Base-by-base conservation (phyloP, 2,888 invertebrate species). In the Brenthis daphne region DNA sequence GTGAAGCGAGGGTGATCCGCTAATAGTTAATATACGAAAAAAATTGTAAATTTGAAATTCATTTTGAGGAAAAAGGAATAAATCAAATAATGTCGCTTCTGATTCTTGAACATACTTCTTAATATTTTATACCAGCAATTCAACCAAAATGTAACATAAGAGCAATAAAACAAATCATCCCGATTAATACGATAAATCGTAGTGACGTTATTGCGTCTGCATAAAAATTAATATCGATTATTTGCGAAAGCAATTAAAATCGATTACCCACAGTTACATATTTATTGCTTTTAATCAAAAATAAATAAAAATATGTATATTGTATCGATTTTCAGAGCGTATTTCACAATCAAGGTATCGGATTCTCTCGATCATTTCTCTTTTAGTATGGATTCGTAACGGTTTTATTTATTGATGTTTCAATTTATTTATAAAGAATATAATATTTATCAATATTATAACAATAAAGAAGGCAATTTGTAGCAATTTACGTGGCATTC, bases 331-430 rank as follows among this genome's bases (percentile, higher is more conserved):
- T 61, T 73, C 72, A 73, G 74, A 78, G 82, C 79, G 65, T 69
- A 80, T 82, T 76, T 75, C 77, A 80, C 79, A 79, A 80, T 79
- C 77, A 78, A 77, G 53, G 70, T 64, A 72, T 78, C 53, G 53
- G 20, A 3, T 54, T 54, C 75, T 78, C 77, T 82, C 80, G 81
- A 82, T 79, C 50, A 58, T 60, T 48, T 16, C 48, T 33, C 71
- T 71, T 68, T 65, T 65, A 56, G 58, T 82, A 80, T 75, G 80
- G 5, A 33, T 56, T 37, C 14, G 14, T 11, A 33, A n/a, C 29
- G 20, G 84, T 85, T 82, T 80, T 79, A 80, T 85, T 88, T 87
- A 24, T n/a, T 33, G 24, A 14, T 84, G 85, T 76, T 81, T 76
- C 83, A 54, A 54, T 47, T 29, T 55, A 14, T 14, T 14, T 29